These are phyloP conservation scores for Etheostoma spectabile DNA, from an alignment of 2,113 vertebrate species.

Conservation along the genomic window DNA sequence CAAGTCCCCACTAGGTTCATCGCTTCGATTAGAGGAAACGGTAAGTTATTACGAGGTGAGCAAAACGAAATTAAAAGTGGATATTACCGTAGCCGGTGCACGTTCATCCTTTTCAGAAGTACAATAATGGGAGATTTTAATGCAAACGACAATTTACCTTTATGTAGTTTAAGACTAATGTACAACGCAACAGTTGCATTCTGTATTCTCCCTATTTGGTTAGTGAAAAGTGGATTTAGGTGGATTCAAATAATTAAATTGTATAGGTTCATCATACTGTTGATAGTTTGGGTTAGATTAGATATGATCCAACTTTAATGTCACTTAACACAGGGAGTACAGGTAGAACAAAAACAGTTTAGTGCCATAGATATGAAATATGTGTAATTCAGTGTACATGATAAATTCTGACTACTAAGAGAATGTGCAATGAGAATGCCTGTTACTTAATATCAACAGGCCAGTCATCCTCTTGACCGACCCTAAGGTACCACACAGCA, in stretches of 20 bases:
- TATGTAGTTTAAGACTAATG: neutral
- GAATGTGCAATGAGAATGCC: neutral
- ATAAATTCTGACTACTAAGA: neutral
- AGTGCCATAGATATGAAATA: neutral
- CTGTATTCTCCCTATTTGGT: neutral
- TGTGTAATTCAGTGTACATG: neutral
- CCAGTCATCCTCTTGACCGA: neutral
- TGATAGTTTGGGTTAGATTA: neutral
- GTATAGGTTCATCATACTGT: neutral
- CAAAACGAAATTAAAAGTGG: conserved; percentile 48
- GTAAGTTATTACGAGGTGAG: conserved; percentile 79
- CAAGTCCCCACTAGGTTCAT: conserved; percentile 33
- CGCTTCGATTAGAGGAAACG: conserved; percentile 71
- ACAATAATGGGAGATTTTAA: neutral
- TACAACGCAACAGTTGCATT: neutral
- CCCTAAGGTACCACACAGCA: neutral
- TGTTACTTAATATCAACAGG: neutral
- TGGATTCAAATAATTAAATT: neutral
- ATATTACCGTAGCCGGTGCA: neutral
- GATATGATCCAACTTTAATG: neutral
- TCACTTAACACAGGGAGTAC: neutral
- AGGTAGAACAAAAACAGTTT: neutral
- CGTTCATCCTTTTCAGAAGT: neutral
- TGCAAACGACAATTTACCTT: neutral
- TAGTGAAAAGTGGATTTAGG: neutral